Conservation (phyloP, 2,797 vertebrate genomes). For the Heliangelus exortis region DNA sequence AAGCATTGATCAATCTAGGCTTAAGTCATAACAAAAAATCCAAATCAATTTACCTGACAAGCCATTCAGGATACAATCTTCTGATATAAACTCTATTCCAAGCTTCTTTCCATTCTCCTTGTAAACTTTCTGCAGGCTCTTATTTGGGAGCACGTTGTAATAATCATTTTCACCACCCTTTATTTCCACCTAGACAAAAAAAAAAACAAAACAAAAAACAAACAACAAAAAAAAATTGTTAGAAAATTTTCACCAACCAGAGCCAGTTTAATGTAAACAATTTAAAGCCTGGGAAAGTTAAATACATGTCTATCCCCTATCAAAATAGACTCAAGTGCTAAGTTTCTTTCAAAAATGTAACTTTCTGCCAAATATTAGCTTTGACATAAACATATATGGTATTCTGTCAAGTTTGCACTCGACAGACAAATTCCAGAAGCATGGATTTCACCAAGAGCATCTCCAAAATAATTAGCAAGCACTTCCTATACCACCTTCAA, state of each 20-base stretch:
- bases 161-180: slow-evolving; percentile 76
- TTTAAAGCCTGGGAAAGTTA: background rate
- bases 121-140: slow-evolving; percentile 82
- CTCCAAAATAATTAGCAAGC: background rate
- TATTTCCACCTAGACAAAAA: slow-evolving; percentile 84
- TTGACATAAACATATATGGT: background rate
- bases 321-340: background rate
- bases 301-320: background rate
- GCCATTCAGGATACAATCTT: slow-evolving; percentile 72
- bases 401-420: background rate
- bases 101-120: slow-evolving; percentile 84
- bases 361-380: background rate
- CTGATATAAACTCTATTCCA: slow-evolving; percentile 85
- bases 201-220: too few species aligned
- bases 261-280: background rate
- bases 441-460: background rate
- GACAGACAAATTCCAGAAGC: background rate
- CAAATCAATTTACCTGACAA: slow-evolving; percentile 78
- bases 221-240: background rate
- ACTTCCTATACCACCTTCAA: background rate
- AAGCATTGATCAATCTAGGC: background rate
- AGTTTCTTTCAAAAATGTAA: background rate
- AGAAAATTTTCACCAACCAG: background rate
- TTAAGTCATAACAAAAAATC: background rate
- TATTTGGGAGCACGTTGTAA: slow-evolving; percentile 88